Evolutionary conservation across 1,140 invertebrate species (phyloP).

Genomic region (Plodia interpunctella): DNA sequence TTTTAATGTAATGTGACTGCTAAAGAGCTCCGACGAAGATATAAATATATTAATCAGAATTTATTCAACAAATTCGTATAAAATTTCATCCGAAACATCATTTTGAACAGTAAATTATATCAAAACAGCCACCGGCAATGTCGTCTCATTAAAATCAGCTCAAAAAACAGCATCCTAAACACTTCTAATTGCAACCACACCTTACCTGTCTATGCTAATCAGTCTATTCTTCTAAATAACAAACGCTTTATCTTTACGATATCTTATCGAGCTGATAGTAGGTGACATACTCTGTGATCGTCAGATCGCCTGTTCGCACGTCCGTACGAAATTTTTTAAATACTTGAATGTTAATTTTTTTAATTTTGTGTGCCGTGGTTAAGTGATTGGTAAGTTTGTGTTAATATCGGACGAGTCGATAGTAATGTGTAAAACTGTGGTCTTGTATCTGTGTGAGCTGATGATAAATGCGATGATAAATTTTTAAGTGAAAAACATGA

Average conservation of each 20-base stretch:
- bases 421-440: too few species aligned
- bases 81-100: too few species aligned
- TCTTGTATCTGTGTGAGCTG: too few species aligned
- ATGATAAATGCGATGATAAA: too few species aligned
- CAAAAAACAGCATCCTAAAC: neutral
- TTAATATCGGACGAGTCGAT: neutral
- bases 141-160: too few species aligned
- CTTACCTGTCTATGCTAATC: neutral
- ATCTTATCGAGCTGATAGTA: constrained; percentile 4
- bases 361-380: neutral
- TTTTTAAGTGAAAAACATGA: too few species aligned
- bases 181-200: neutral
- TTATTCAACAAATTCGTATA: too few species aligned
- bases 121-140: too few species aligned
- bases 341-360: neutral
- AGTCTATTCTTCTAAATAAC: neutral
- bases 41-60: too few species aligned
- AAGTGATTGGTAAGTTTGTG: neutral
- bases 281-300: neutral
- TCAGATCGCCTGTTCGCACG: neutral
- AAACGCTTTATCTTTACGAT: neutral
- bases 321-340: neutral
- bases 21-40: too few species aligned
- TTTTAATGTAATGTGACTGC: too few species aligned
- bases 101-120: too few species aligned